Conservation (phyloP, 2,888 invertebrate species). For the Prenolepis imparis region DNA sequence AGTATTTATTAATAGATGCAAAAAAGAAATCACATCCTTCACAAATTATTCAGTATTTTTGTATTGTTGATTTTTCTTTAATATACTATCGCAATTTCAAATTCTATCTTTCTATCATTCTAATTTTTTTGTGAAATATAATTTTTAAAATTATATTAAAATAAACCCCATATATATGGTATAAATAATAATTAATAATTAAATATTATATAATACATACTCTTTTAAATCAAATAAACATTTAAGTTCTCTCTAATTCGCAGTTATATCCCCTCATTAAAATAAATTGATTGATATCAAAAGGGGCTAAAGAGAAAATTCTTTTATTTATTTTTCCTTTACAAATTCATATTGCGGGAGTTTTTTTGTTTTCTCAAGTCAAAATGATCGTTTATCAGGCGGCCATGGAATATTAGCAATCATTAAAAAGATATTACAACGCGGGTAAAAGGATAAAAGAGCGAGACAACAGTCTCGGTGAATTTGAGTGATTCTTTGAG, state of each 20-base stretch:
- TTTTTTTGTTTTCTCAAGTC: slow-evolving; percentile 28
- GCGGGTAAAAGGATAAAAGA: slow-evolving; percentile 23
- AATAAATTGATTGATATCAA: not conserved
- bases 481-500: slow-evolving; percentile 54
- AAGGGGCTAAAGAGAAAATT: not conserved
- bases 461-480: slow-evolving; percentile 10
- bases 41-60: not conserved
- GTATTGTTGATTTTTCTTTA: not conserved
- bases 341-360: not conserved
- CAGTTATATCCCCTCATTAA: not conserved
- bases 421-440: slow-evolving; percentile 57
- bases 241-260: not conserved
- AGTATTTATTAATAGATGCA: not conserved
- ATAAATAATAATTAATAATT: not conserved
- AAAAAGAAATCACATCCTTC: not conserved
- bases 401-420: slow-evolving; percentile 42
- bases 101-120: too few relatives aligned
- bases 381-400: slow-evolving; percentile 29
- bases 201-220: not conserved
- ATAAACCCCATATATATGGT: not conserved
- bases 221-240: not conserved
- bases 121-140: not conserved
- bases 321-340: not conserved
- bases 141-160: not conserved
- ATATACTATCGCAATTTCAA: too few relatives aligned